Conservation (phyloP, 2,888 invertebrate genomes). For the Pristionchus entomophagus region DNA sequence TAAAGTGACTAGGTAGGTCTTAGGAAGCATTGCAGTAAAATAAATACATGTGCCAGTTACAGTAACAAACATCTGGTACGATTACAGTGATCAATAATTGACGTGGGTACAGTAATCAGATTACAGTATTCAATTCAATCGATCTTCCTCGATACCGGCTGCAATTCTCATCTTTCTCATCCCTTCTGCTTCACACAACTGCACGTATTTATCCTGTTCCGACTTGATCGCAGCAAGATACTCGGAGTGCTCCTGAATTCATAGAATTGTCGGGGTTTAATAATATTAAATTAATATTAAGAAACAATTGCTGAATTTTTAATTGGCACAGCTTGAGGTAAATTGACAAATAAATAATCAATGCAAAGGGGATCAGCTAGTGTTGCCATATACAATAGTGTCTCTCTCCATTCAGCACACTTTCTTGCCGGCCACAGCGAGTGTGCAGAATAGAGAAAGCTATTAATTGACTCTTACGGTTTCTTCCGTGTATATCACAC, state of each 20-base stretch:
- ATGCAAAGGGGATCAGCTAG: too few species aligned
- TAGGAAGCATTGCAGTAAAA: too few species aligned
- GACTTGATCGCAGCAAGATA: conserved; percentile 24
- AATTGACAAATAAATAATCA: neutral
- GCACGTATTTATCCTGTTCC: conserved; percentile 28
- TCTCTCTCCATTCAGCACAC: neutral
- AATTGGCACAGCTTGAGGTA: neutral
- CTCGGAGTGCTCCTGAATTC: conserved; percentile 45
- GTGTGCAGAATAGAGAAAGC: too few species aligned
- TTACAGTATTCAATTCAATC: neutral
- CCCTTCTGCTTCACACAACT: conserved; percentile 40
- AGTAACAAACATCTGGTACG: too few species aligned
- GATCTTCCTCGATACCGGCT: conserved; percentile 34
- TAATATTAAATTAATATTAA: neutral
- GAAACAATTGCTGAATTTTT: too few species aligned
- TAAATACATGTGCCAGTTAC: too few species aligned
- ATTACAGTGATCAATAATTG: too few species aligned
- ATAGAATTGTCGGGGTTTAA: neutral
- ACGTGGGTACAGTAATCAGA: too few species aligned
- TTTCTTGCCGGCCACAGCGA: too few species aligned
- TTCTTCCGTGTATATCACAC: neutral
- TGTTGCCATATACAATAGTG: neutral
- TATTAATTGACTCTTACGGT: too few species aligned
- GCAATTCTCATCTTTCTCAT: conserved; percentile 45
- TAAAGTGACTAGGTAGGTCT: too few species aligned